These are phyloP conservation scores for Plutomurus gul DNA, from an alignment of 1,140 invertebrate genomes.

Conservation along the genomic window DNA sequence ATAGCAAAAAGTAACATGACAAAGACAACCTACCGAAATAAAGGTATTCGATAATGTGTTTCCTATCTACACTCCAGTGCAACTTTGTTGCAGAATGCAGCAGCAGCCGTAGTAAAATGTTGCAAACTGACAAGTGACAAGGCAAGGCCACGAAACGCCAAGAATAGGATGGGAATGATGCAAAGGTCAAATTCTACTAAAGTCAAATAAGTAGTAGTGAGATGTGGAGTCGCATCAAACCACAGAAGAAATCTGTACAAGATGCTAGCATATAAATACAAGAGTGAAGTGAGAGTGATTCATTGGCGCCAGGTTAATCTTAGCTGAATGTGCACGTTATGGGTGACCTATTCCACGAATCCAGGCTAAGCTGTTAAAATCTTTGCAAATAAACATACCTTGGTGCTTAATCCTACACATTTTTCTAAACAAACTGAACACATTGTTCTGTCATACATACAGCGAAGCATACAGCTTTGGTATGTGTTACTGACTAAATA, in stretches of 20 bases:
- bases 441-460: too few relatives aligned
- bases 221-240: not conserved
- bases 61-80: not conserved
- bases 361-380: not conserved
- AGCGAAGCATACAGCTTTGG: too few relatives aligned
- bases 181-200: constrained; percentile 17
- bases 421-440: too few relatives aligned
- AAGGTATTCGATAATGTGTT: not conserved
- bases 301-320: constrained; percentile 28
- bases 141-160: not conserved
- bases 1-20: not conserved
- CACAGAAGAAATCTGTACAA: not conserved
- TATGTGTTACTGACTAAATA: too few relatives aligned
- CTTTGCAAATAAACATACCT: not conserved
- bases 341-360: constrained; percentile 4
- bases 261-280: too few relatives aligned
- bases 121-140: constrained; percentile 21
- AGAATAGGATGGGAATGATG: constrained; percentile 10
- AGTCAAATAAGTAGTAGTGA: not conserved
- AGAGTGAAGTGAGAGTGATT: constrained; percentile 2
- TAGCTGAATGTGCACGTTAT: not conserved
- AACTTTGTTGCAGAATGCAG: constrained; percentile 1
- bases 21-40: too few relatives aligned
- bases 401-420: too few relatives aligned
- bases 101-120: not conserved